Conservation (phyloP, 2,888 invertebrate genomes). For the Lysandra coridon region DNA sequence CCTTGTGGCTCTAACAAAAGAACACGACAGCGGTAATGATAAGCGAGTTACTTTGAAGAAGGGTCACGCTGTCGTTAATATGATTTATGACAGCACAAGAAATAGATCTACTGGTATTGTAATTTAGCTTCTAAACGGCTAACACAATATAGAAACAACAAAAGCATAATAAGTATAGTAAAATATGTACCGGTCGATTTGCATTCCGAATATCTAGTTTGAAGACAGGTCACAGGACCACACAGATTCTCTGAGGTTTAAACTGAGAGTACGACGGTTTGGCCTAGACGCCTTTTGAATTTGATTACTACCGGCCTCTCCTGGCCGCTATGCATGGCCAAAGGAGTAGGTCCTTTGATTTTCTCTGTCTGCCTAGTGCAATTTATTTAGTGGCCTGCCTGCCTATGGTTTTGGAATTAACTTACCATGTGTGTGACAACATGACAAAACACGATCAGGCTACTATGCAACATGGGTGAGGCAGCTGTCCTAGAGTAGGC, state of each 20-base stretch:
- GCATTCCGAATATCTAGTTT: no score
- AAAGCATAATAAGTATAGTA: not conserved
- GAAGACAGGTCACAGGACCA: no score
- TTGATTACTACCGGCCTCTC: not conserved
- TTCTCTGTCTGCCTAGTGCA: not conserved
- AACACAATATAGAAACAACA: not conserved
- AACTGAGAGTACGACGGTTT: not conserved
- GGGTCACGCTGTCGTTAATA: not conserved
- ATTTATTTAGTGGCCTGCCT: not conserved
- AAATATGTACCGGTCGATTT: no score
- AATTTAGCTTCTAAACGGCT: not conserved
- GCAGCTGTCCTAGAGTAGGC: no score
- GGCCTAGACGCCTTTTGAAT: not conserved
- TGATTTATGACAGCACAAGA: not conserved
- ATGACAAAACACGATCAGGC: no score
- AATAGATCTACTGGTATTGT: not conserved
- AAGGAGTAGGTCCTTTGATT: not conserved
- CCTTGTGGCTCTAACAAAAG: not conserved
- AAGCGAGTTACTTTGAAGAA: not conserved
- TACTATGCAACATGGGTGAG: no score
- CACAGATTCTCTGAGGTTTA: no score
- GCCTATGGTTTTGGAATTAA: no score
- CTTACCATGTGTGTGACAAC: no score
- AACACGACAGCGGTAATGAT: not conserved
- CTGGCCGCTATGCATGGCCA: not conserved